Base-by-base conservation (phyloP, 2,888 invertebrate species). In the Lymantria monacha region DNA sequence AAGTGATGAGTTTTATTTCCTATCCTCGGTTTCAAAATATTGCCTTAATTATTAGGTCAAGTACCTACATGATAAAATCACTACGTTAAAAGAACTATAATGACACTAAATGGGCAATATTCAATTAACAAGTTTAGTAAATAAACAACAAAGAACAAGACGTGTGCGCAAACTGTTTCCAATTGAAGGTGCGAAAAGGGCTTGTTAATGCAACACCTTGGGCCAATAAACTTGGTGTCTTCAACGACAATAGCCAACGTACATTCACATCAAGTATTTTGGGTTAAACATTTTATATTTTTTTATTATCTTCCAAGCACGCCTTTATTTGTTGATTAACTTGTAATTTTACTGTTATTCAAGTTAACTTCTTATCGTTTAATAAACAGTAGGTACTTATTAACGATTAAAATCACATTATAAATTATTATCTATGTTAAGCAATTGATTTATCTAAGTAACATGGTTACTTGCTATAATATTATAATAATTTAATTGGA, bases 141-240 rank as follows among this genome's bases (percentile, higher is more conserved):
- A 64, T 51, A 56, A 61, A 55, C 54, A 43, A 37, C 48, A 31
- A 45, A 33, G 51, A 51, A 58, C 53, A 36, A 22, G 43, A 33
- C 42, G 42, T 14, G 42, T 31, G 49, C 48, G 30, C 30, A 43
- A 38, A 38, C 52, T 57, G 58, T 57, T 54, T 47, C n/a, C 53
- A 60, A 77, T 43, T 44, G 53, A 60, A 80, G 75, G 80, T 79
- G 83, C 71, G 77, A 81, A 83, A 76, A 74, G 66, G 61, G 66
- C 70, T 69, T 70, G 67, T 66, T 69, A 72, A 66, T 69, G 66
- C 66, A 67, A 60, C 63, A 64, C 53, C 61, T 63, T 69, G 57
- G 83, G 77, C 78, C 79, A 81, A 79, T 81, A 79, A 82, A 81
- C 81, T 81, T 78, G n/a, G 72, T 66, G 65, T 61, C 59, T 66